Evolutionary conservation across 2,797 vertebrate species (phyloP).

Genomic region (Rachycentron canadum): DNA sequence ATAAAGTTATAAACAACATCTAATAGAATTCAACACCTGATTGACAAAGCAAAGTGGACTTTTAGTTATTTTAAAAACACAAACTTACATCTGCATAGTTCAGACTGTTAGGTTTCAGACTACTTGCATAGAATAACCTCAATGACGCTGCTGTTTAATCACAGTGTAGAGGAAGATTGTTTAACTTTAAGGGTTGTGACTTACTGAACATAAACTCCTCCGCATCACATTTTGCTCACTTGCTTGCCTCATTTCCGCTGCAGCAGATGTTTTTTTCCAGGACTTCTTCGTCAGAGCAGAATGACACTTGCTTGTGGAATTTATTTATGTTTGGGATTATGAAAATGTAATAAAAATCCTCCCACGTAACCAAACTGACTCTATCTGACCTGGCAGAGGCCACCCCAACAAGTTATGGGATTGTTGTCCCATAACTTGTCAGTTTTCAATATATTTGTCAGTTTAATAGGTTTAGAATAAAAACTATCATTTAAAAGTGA

Average conservation of each 20-base stretch:
- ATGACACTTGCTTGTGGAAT: conserved; percentile 11
- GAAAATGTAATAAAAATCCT: conserved; percentile 20
- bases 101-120: too few relatives aligned
- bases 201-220: conserved; percentile 44
- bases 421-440: neutral
- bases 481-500: neutral
- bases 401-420: neutral
- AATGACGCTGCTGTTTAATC: neutral
- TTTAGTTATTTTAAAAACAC: neutral
- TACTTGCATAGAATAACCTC: too few relatives aligned
- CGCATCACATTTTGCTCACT: neutral
- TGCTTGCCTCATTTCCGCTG: conserved; percentile 14
- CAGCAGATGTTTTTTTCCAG: conserved; percentile 14
- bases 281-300: conserved; percentile 20
- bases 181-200: neutral
- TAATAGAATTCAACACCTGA: neutral
- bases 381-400: neutral
- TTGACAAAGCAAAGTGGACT: too few relatives aligned
- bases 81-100: neutral
- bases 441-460: neutral
- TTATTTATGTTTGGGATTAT: conserved; percentile 13
- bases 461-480: neutral
- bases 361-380: conserved; percentile 27
- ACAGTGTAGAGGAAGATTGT: neutral
- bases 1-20: neutral